These are phyloP conservation scores for Anthoscopus minutus DNA, from an alignment of 2,113 vertebrate species.

Conservation along the genomic window DNA sequence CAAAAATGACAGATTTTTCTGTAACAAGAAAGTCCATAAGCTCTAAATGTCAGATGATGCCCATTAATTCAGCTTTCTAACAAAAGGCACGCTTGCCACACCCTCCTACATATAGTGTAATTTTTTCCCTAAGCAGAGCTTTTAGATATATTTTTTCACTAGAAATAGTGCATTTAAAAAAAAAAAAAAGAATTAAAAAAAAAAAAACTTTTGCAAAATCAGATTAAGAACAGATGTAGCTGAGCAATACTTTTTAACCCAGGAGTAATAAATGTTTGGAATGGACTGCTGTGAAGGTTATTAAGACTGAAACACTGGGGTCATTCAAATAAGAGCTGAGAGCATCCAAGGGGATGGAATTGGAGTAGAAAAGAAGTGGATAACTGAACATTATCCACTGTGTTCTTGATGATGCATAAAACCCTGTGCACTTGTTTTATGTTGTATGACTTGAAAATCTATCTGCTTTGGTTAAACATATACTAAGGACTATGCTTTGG, in stretches of 20 bases:
- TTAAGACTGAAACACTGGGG: conserved; percentile 66
- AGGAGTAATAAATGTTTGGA: conserved; percentile 67
- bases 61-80: not conserved
- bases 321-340: conserved; percentile 62
- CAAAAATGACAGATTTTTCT: not conserved
- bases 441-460: conserved; percentile 43
- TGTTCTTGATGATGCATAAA: conserved; percentile 44
- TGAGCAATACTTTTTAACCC: conserved; percentile 58
- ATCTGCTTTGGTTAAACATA: conserved; percentile 17
- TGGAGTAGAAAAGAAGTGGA: conserved; percentile 61
- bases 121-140: not conserved
- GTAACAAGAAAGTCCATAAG: not conserved
- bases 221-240: conserved; percentile 65
- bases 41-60: not conserved
- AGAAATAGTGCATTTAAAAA: not conserved
- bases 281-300: conserved; percentile 65
- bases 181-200: not conserved
- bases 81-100: not conserved
- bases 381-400: conserved; percentile 48
- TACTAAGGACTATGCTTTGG: conserved; percentile 17
- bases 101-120: not conserved
- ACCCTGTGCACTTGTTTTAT: conserved; percentile 38
- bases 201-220: conserved; percentile 25
- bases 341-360: conserved; percentile 52
- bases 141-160: not conserved